These are phyloP conservation scores for Diacarnus erythraeanus DNA, from an alignment of 37 sponge, comb jelly and placozoan species.

Conservation along the genomic window DNA sequence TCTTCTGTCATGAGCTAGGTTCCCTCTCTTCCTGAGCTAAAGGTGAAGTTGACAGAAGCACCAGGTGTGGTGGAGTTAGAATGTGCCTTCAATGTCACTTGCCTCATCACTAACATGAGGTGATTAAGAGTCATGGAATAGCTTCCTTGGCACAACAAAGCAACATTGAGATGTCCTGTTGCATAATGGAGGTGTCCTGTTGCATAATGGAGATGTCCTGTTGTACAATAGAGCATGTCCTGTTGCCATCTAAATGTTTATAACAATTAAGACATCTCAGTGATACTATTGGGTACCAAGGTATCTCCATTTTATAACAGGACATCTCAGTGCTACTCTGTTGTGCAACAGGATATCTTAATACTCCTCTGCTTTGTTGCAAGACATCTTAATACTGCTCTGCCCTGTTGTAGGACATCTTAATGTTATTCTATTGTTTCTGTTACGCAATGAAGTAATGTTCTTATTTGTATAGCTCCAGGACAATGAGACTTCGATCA, in stretches of 20 bases:
- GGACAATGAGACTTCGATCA: conserved; percentile 39
- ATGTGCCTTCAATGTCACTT: conserved; percentile 50
- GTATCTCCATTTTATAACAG: no score
- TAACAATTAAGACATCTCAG: no score
- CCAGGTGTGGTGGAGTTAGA: conserved; percentile 58
- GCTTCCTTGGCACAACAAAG: no score
- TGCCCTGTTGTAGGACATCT: background rate
- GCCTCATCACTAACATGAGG: conserved; percentile 62
- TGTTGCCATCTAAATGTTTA: no score
- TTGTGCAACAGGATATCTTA: background rate
- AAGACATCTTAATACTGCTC: background rate
- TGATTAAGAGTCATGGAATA: background rate
- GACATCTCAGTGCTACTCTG: no score
- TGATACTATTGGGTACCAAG: no score
- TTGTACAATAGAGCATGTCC: no score
- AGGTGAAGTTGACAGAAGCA: conserved; percentile 7
- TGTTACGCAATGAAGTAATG: background rate
- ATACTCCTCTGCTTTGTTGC: background rate
- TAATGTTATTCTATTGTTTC: background rate
- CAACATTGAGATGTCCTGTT: no score
- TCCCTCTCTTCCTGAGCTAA: conserved; percentile 33
- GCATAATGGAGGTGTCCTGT: no score
- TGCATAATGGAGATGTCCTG: no score
- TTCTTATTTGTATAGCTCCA: conserved; percentile 9
- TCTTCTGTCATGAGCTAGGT: conserved; percentile 17